These are phyloP conservation scores for Drymodes brunneopygia DNA, from an alignment of 2,113 vertebrate species.

Conservation along the genomic window DNA sequence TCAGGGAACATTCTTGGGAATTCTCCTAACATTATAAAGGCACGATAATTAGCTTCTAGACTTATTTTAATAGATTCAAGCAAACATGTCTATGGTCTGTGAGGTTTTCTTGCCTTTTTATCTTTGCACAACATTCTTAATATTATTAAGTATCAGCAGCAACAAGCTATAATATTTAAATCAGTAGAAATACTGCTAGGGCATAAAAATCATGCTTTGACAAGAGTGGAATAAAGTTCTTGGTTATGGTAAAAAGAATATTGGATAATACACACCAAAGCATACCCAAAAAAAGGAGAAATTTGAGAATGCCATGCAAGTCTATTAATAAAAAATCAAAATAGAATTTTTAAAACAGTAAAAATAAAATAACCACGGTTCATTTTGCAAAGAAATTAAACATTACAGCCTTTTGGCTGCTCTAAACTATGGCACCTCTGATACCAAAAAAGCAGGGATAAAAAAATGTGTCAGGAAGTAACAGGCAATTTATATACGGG, in stretches of 20 bases:
- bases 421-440: not conserved
- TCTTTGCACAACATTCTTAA: not conserved
- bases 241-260: not conserved
- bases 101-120: not conserved
- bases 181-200: not conserved
- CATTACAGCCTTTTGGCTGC: not conserved
- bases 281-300: rapidly evolving
- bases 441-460: rapidly evolving
- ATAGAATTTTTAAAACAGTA: not conserved
- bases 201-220: not conserved
- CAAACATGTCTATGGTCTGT: not conserved
- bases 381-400: not conserved
- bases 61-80: not conserved
- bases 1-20: not conserved
- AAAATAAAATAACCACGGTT: not conserved
- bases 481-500: not conserved
- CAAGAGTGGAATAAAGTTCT: not conserved
- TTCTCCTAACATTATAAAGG: not conserved
- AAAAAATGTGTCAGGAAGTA: not conserved
- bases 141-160: not conserved
- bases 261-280: not conserved
- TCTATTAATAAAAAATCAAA: not conserved
- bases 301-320: not conserved
- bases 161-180: not conserved
- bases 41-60: not conserved